Evolutionary conservation across 2,797 vertebrate species (phyloP).

Genomic region (Eurystomus glaucurus): DNA sequence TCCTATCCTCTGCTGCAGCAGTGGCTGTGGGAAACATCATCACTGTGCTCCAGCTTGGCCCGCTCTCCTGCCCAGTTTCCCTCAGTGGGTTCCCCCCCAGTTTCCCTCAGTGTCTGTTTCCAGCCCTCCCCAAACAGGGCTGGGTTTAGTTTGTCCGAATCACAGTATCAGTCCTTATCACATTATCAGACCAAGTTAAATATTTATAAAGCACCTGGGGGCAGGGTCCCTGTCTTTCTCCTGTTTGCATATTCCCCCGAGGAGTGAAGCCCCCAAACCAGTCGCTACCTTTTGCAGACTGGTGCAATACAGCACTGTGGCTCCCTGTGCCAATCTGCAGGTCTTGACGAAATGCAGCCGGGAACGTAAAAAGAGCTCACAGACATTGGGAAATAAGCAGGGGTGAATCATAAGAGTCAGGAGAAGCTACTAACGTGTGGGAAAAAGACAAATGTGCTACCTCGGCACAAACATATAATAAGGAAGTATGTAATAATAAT

Average conservation of each 20-base stretch:
- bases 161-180: constrained; percentile 28
- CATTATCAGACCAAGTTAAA: constrained; percentile 56
- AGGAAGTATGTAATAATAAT: constrained; percentile 82
- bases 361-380: constrained; percentile 13
- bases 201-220: constrained; percentile 63
- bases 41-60: not conserved
- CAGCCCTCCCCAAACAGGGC: not conserved
- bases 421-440: constrained; percentile 73
- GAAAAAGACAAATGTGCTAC: constrained; percentile 78
- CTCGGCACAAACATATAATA: constrained; percentile 76
- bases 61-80: not conserved
- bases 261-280: not conserved
- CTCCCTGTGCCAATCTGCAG: not conserved
- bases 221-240: constrained; percentile 48
- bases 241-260: not conserved
- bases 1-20: not conserved
- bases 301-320: not conserved
- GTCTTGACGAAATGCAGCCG: constrained; percentile 39
- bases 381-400: constrained; percentile 66
- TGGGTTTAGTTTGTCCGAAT: constrained; percentile 29
- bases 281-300: not conserved
- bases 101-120: not conserved
- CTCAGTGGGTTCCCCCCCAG: not conserved
- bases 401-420: constrained; percentile 74
- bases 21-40: not conserved